A percentile compares a stretch with the other conserved stretches of the same genome.
Conservation (phyloP, 2,888 invertebrate species). For the Gryllus longicercus region DNA sequence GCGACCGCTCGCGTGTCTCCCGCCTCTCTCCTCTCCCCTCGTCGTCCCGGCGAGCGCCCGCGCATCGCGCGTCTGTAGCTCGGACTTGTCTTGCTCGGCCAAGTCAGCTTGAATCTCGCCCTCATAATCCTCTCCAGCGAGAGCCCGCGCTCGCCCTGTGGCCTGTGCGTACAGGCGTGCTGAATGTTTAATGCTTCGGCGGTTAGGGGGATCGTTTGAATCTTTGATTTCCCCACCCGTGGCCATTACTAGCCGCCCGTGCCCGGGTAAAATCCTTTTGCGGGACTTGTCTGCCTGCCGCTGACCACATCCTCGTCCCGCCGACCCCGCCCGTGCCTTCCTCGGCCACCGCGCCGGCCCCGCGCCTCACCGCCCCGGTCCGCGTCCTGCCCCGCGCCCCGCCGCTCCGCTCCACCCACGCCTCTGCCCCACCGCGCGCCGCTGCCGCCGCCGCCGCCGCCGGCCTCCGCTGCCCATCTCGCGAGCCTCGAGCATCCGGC, state of each 20-base stretch:
- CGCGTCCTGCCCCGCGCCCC: not conserved
- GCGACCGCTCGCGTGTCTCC: not conserved
- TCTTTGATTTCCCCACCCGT: constrained; percentile 11
- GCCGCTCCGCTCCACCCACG: not conserved
- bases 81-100: not conserved
- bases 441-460: not conserved
- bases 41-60: not conserved
- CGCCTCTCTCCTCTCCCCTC: not conserved
- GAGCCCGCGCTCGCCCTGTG: constrained; percentile 5
- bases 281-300: not conserved
- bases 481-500: not conserved
- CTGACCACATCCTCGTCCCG: not conserved
- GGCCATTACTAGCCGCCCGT: not conserved
- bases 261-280: not conserved
- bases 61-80: not conserved
- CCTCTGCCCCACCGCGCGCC: no score
- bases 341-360: not conserved
- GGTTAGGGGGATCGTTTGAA: constrained; percentile 8
- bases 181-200: not conserved
- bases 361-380: not conserved
- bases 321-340: not conserved
- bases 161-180: not conserved
- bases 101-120: not conserved
- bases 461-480: not conserved
- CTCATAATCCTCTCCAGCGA: not conserved